phyloP scores from a whole-genome alignment of 1,140 invertebrate genomes.

The Metopolophium dirhodum region DNA sequence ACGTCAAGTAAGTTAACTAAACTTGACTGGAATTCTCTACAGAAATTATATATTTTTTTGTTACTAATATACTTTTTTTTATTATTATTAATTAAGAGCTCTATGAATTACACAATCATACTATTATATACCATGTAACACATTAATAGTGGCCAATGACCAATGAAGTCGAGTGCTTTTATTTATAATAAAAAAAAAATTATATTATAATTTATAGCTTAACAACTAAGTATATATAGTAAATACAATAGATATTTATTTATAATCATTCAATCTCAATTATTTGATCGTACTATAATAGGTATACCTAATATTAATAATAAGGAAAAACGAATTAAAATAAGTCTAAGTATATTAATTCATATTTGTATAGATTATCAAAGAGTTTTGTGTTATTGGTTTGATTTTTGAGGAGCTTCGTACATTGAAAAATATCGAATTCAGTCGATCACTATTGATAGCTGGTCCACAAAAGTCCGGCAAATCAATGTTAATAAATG shows the following conservation, averaged over 20 bases:
- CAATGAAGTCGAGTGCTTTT: too few species aligned
- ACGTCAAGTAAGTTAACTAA: constrained; percentile 38
- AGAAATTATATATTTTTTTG: not conserved
- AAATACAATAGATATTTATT: not conserved
- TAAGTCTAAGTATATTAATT: not conserved
- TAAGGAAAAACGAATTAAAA: not conserved
- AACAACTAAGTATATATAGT: not conserved
- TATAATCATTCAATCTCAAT: too few species aligned
- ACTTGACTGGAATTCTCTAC: not conserved
- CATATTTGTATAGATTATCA: not conserved
- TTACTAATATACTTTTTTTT: not conserved
- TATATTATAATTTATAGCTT: not conserved
- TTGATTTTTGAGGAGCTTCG: constrained; percentile 6
- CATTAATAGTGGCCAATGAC: too few species aligned
- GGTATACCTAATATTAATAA: not conserved
- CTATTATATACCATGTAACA: too few species aligned
- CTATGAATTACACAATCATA: not conserved
- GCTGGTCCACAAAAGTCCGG: constrained; percentile 34
- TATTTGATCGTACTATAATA: too few species aligned
- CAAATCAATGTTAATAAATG: not conserved
- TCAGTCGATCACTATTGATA: not conserved
- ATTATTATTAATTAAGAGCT: not conserved
- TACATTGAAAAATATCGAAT: not conserved
- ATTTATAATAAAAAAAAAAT: too few species aligned
- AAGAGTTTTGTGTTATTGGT: constrained; percentile 28